These are phyloP conservation scores for Argyrosomus japonicus DNA, from an alignment of 2,113 vertebrate species.

Conservation along the genomic window DNA sequence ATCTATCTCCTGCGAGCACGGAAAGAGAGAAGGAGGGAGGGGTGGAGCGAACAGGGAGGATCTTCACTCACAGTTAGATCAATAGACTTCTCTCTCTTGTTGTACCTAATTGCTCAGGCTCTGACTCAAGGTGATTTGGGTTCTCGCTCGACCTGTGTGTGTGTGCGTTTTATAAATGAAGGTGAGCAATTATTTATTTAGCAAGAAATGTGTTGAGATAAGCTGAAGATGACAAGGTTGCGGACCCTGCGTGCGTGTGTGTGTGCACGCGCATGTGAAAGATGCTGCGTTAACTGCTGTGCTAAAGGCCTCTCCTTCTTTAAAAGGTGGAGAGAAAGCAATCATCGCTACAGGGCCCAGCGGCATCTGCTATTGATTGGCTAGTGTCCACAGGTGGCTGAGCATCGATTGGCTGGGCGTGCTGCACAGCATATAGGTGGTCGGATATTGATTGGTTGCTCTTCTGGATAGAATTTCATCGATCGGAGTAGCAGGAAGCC, in stretches of 20 bases:
- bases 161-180: constrained; percentile 18
- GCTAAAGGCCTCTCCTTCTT: constrained; percentile 43
- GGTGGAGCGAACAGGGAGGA: constrained; percentile 31
- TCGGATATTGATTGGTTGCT: constrained; percentile 74
- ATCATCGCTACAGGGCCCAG: constrained; percentile 67
- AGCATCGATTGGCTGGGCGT: constrained; percentile 71
- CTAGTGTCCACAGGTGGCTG: constrained; percentile 85
- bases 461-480: constrained; percentile 68
- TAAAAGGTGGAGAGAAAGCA: constrained; percentile 63
- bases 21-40: constrained; percentile 13
- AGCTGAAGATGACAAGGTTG: constrained; percentile 38
- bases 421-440: constrained; percentile 69
- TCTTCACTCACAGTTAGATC: constrained; percentile 68
- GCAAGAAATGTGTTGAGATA: constrained; percentile 19
- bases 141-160: background rate
- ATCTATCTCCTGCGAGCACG: constrained; percentile 55
- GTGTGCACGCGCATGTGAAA: background rate
- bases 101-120: constrained; percentile 70
- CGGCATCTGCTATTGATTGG: constrained; percentile 75
- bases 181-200: constrained; percentile 38
- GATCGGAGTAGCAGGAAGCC: constrained; percentile 43
- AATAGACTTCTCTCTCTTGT: constrained; percentile 64
- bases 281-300: constrained; percentile 28
- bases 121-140: constrained; percentile 58
- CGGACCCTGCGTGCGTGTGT: background rate